Percentiles rank a stretch among this genome's conserved stretches.
Evolutionary conservation across 2,888 invertebrate species (phyloP).

Genomic region (Lasius platythorax): DNA sequence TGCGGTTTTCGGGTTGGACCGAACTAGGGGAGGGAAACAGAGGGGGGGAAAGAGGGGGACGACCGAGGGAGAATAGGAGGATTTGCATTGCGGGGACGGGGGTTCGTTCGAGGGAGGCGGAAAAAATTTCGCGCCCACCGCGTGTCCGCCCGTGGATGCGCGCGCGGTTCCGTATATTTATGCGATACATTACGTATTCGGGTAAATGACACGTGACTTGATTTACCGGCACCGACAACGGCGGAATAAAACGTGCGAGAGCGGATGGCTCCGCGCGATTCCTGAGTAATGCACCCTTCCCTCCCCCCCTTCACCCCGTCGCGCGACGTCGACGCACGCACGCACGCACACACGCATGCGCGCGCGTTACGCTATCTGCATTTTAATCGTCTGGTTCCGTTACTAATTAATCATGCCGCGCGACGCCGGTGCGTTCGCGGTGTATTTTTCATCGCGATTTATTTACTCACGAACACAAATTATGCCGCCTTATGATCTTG

Average conservation of each 20-base stretch:
- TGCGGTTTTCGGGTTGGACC: constrained; percentile 79
- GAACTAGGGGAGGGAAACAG: constrained; percentile 61
- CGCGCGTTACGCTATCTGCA: constrained; percentile 63
- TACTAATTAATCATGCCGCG: constrained; percentile 73
- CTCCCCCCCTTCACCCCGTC: neutral
- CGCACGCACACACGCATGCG: constrained; percentile 1
- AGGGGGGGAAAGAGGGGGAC: constrained; percentile 46
- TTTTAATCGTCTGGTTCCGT: constrained; percentile 74
- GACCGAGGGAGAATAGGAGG: constrained; percentile 56
- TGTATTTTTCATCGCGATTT: constrained; percentile 65
- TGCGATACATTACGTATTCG: constrained; percentile 83
- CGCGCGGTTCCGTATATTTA: constrained; percentile 79
- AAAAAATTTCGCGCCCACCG: constrained; percentile 75
- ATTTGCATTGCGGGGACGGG: constrained; percentile 33
- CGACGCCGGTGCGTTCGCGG: constrained; percentile 43
- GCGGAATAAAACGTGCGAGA: constrained; percentile 80
- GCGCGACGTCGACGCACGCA: constrained; percentile 51
- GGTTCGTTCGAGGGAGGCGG: constrained; percentile 48
- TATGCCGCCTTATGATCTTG: constrained; percentile 44
- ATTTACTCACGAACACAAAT: constrained; percentile 60
- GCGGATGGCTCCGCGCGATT: constrained; percentile 81
- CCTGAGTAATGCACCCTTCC: constrained; percentile 72
- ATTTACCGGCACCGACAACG: constrained; percentile 81
- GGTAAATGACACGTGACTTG: constrained; percentile 84
- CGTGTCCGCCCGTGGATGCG: constrained; percentile 70